Conservation (phyloP, 2,797 vertebrate genomes). For the Sebastes vulpes region DNA sequence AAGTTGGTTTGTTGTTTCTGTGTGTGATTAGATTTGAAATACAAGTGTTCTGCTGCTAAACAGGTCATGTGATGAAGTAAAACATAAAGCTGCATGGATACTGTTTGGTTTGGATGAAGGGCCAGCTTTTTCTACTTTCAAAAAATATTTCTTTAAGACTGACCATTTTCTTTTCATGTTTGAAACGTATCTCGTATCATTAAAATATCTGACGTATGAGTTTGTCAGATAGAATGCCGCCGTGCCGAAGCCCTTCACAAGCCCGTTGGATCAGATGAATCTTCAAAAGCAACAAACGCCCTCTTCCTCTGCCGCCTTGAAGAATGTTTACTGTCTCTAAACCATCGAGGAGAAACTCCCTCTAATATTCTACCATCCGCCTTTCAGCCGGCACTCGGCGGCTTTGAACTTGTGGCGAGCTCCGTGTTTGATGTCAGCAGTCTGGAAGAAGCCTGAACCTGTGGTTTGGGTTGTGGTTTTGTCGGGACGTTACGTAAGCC, state of each 20-base stretch:
- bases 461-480: slow-evolving; percentile 36
- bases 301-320: neutral
- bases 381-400: neutral
- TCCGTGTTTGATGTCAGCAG: slow-evolving; percentile 53
- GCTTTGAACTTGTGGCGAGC: slow-evolving; percentile 26
- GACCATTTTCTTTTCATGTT: neutral
- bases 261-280: neutral
- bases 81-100: neutral
- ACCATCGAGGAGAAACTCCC: slow-evolving; percentile 11
- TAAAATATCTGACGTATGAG: neutral
- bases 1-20: neutral
- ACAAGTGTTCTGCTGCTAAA: neutral
- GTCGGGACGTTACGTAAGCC: slow-evolving; percentile 78
- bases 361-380: slow-evolving; percentile 9
- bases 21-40: neutral
- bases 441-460: slow-evolving; percentile 9
- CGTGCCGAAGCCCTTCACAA: neutral
- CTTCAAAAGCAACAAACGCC: neutral
- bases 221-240: neutral
- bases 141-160: neutral
- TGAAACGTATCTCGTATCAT: neutral
- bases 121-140: neutral
- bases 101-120: neutral
- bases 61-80: neutral
- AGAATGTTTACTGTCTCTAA: slow-evolving; percentile 24